phyloP scores from a whole-genome alignment of 2,888 invertebrate species.

The Limenitis camilla region DNA sequence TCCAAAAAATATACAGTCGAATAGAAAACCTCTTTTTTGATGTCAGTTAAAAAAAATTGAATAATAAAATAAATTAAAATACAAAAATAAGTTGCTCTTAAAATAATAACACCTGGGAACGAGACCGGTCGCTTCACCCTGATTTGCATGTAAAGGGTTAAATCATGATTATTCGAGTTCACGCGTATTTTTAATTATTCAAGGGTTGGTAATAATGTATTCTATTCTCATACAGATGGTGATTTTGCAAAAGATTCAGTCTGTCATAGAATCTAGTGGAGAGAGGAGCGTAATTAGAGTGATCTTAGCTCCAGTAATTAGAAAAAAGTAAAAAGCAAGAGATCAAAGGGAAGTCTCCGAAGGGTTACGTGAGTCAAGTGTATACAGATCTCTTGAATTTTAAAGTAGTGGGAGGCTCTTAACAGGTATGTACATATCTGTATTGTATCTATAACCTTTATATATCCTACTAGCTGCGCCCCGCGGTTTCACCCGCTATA shows the following conservation, averaged over 20 bases:
- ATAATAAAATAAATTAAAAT: too few species aligned
- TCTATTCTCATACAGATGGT: slow-evolving; percentile 51
- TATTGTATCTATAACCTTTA: not conserved
- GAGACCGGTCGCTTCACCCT: slow-evolving; percentile 53
- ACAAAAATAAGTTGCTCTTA: slow-evolving; percentile 25
- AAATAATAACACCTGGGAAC: slow-evolving; percentile 58
- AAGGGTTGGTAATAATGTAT: slow-evolving; percentile 66
- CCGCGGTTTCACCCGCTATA: too few species aligned
- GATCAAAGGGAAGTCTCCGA: slow-evolving; percentile 9
- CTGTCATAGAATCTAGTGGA: slow-evolving; percentile 46
- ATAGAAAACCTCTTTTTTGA: too few species aligned
- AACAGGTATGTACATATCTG: not conserved
- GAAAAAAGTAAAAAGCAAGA: slow-evolving; percentile 7
- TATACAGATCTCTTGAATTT: slow-evolving; percentile 4
- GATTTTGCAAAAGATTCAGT: slow-evolving; percentile 55
- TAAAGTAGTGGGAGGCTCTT: not conserved
- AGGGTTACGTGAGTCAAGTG: slow-evolving; percentile 3
- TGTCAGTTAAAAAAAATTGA: not conserved
- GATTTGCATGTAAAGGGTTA: slow-evolving; percentile 72
- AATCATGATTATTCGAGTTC: slow-evolving; percentile 68
- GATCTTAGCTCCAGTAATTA: slow-evolving; percentile 15
- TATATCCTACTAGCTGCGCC: too few species aligned
- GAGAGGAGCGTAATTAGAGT: slow-evolving; percentile 37
- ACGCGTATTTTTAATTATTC: slow-evolving; percentile 74
- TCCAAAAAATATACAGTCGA: too few species aligned